A percentile compares a stretch with the other conserved stretches of the same genome.
Conservation (phyloP, 2,888 invertebrate genomes). For the Microlaimidae sp. region DNA sequence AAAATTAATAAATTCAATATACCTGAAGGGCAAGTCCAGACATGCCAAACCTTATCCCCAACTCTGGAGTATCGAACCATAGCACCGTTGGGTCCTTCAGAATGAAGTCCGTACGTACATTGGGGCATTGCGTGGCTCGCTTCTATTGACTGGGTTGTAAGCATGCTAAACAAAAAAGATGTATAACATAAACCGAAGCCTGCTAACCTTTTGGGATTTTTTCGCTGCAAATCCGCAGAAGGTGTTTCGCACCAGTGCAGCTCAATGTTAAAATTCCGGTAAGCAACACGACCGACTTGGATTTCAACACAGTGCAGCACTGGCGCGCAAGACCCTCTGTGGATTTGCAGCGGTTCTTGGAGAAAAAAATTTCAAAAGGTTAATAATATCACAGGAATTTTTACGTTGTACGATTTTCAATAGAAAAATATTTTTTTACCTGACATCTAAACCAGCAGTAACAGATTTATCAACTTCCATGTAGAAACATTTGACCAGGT, state of each 20-base stretch:
- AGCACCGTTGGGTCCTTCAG: conserved; percentile 13
- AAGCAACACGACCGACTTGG: no score
- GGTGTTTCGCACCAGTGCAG: not conserved
- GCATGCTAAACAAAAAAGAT: not conserved
- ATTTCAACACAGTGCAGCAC: no score
- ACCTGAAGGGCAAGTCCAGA: conserved; percentile 15
- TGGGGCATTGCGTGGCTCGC: conserved; percentile 10
- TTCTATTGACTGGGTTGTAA: conserved; percentile 3
- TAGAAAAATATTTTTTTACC: no score
- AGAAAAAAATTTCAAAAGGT: no score
- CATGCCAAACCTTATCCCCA: conserved; percentile 15
- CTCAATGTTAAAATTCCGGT: not conserved
- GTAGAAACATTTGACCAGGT: conserved; percentile 15
- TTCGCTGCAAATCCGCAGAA: no score
- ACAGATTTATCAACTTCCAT: conserved; percentile 14
- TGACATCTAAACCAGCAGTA: conserved; percentile 10
- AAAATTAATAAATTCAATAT: not conserved
- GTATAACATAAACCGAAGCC: not conserved
- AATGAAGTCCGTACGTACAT: conserved; percentile 12
- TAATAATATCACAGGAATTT: not conserved
- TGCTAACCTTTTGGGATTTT: no score
- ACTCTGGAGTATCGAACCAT: conserved; percentile 9
- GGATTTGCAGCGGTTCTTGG: no score
- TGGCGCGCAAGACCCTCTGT: no score
- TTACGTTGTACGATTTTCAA: not conserved